Evolutionary conservation across 2,888 invertebrate species (phyloP).

Genomic region (Sinodicranocentrus sp.): DNA sequence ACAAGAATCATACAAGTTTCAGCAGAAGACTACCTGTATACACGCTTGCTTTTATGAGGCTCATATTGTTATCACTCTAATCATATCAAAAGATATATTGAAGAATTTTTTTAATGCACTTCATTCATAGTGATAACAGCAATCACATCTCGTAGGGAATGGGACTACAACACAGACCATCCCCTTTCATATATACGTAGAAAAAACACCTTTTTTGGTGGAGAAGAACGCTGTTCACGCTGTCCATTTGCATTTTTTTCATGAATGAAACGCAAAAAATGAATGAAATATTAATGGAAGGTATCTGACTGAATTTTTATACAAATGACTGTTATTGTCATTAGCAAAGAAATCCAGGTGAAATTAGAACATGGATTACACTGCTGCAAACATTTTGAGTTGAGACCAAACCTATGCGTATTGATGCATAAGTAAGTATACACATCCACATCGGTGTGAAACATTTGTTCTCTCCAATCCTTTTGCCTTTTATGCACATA

Average conservation of each 20-base stretch:
- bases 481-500: neutral
- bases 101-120: too few species aligned
- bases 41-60: too few species aligned
- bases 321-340: conserved; percentile 64
- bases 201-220: neutral
- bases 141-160: too few species aligned
- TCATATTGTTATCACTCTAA: too few species aligned
- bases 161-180: too few species aligned
- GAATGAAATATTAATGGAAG: conserved; percentile 51
- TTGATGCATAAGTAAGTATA: too few species aligned
- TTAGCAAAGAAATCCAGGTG: conserved; percentile 54
- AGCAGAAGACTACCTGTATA: neutral
- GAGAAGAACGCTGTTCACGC: conserved; percentile 3
- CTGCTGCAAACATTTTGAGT: neutral
- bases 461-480: neutral
- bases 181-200: neutral
- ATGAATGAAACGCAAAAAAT: conserved; percentile 52
- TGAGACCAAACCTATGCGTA: too few species aligned
- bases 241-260: conserved; percentile 10
- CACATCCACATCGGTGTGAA: neutral
- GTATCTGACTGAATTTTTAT: conserved; percentile 23
- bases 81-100: too few species aligned
- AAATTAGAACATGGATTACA: conserved; percentile 48
- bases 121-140: too few species aligned
- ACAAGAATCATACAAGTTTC: conserved; percentile 4